Base-by-base conservation (phyloP, 2,113 vertebrate genomes). In the Salvelinus fontinalis region DNA sequence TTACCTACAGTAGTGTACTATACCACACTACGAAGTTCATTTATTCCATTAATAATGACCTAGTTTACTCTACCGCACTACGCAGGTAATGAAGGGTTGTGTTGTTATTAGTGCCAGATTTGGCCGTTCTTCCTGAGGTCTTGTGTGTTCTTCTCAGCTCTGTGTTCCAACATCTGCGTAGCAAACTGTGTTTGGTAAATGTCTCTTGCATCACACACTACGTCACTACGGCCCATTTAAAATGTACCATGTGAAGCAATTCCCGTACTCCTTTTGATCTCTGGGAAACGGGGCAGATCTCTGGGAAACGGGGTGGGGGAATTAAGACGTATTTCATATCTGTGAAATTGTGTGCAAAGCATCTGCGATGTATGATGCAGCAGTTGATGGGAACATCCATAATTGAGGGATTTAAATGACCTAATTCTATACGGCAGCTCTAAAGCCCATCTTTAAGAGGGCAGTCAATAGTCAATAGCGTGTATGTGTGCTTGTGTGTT, bases 191-290 rank as follows among this genome's bases (percentile, higher is more conserved):
- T 60, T 24, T 73, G 64, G 22, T 78, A 85, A 84, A 89, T 86
- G 73, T 79, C 85, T 82, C 81, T 81, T 76, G 79, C 73, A 81
- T 87, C 84, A 80, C 70, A 64, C 76, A 11, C 27, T 44, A 12
- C 78, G 78, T 83, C 79, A 83, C 81, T 86, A 80, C n/a, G n/a
- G 89, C 82, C 66, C 79, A 78, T 87, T 84, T 81, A 68, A 81
- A 84, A 89, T 84, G 77, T 77, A 78, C 85, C 88, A 83, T 70
- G 78, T 80, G 83, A 88, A 85, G 85, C 86, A 82, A 89, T 84
- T 84, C 83, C 70, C 76, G 73, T 67, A 26, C 82, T 86, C 79
- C 73, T 81, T 91, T 91, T 90, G 84, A 90, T 89, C 87, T 86
- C 51, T 24, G 34, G 24, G 54, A 31, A n/a, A 65, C 49, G 75